Percentiles rank a stretch among this genome's conserved stretches.
Evolutionary conservation across 1,140 invertebrate genomes (phyloP).

Genomic region (Holcopasites calliopsidis): DNA sequence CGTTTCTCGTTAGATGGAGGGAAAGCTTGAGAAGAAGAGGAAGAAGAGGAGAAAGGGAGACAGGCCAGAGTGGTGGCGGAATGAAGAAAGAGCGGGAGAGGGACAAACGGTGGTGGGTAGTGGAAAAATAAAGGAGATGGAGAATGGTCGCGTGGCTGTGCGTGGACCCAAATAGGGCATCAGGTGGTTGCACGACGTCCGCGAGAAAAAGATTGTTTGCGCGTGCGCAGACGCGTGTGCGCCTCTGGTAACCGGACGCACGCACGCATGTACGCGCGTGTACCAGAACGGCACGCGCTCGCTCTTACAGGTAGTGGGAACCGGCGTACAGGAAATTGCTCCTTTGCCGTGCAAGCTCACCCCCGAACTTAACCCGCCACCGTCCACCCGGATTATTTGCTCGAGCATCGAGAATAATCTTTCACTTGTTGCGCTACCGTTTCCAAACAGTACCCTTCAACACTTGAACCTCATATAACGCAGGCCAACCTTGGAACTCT

Average conservation of each 20-base stretch:
- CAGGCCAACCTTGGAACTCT: too few relatives aligned
- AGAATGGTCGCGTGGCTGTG: conserved; percentile 63
- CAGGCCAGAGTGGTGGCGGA: too few relatives aligned
- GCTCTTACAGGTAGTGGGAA: conserved; percentile 45
- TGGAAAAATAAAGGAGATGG: conserved; percentile 26
- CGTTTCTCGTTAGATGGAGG: neutral
- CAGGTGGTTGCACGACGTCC: conserved; percentile 71
- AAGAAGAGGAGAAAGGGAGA: neutral
- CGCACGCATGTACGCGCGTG: conserved; percentile 46
- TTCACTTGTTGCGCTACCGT: conserved; percentile 34
- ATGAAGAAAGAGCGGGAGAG: neutral
- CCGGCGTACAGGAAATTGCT: conserved; percentile 30
- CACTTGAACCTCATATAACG: too few relatives aligned
- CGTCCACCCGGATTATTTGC: conserved; percentile 18
- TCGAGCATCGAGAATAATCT: neutral
- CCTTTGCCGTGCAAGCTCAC: conserved; percentile 15
- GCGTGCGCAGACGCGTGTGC: conserved; percentile 60
- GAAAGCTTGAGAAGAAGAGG: neutral
- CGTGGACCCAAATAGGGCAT: conserved; percentile 72
- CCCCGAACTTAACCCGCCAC: conserved; percentile 8
- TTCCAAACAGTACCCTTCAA: neutral
- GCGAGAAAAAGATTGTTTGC: conserved; percentile 62
- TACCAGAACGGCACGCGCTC: conserved; percentile 60
- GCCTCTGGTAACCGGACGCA: conserved; percentile 46
- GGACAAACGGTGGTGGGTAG: conserved; percentile 13